Conservation (phyloP, 1,140 invertebrate genomes). For the Probaryconus sp. region DNA sequence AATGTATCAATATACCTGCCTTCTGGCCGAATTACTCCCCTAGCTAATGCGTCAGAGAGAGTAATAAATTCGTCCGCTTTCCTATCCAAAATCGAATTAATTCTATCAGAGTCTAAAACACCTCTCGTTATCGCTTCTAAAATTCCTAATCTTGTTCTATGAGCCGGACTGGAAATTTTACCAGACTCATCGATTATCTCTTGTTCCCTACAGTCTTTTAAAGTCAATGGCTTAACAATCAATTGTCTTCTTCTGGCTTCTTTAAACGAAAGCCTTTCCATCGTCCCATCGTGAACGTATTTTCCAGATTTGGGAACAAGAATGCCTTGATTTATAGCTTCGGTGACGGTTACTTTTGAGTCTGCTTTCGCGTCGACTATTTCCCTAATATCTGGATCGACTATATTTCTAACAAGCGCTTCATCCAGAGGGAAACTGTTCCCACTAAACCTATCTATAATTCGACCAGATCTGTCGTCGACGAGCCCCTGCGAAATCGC, state of each 20-base stretch:
- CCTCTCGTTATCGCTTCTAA: constrained; percentile 90
- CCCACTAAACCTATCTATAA: constrained; percentile 90
- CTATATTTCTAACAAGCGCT: constrained; percentile 86
- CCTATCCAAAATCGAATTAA: constrained; percentile 91
- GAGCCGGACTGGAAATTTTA: constrained; percentile 88
- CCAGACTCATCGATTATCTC: constrained; percentile 88
- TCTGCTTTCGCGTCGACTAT: constrained; percentile 88
- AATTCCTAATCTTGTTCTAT: constrained; percentile 86
- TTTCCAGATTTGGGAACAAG: constrained; percentile 88
- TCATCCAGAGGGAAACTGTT: constrained; percentile 88
- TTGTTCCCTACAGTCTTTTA: constrained; percentile 91
- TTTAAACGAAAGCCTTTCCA: constrained; percentile 86
- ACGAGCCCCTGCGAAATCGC: constrained; percentile 89
- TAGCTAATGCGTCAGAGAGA: constrained; percentile 88
- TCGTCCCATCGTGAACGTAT: constrained; percentile 85
- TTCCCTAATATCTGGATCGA: constrained; percentile 87
- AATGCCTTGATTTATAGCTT: constrained; percentile 87
- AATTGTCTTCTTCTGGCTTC: constrained; percentile 88
- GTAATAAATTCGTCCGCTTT: constrained; percentile 88
- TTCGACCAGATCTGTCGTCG: constrained; percentile 84
- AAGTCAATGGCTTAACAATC: constrained; percentile 92
- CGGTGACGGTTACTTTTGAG: constrained; percentile 87
- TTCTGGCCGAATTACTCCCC: constrained; percentile 86
- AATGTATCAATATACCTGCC: constrained; percentile 85
- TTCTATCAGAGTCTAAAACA: constrained; percentile 89